These are phyloP conservation scores for Tortricodes alternella DNA, from an alignment of 2,888 invertebrate species.

Conservation along the genomic window DNA sequence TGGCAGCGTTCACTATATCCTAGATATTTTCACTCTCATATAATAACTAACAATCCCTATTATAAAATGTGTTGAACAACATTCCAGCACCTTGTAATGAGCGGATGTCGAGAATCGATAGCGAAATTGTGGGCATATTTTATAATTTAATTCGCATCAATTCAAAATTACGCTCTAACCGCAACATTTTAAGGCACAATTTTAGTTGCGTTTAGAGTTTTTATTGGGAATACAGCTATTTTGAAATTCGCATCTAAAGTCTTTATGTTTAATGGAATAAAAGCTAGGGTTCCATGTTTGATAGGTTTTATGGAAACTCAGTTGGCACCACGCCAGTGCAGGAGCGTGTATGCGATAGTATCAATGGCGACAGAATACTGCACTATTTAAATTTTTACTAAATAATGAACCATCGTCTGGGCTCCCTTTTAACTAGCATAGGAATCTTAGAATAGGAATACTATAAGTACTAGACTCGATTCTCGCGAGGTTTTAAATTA, in stretches of 20 bases:
- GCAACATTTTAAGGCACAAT: conserved; percentile 44
- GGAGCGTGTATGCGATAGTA: conserved; percentile 68
- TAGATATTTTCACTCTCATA: conserved; percentile 54
- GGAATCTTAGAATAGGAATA: neutral
- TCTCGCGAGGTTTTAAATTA: neutral
- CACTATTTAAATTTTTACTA: conserved; percentile 57
- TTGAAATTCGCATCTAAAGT: conserved; percentile 58
- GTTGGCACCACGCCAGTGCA: conserved; percentile 63
- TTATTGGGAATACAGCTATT: conserved; percentile 51
- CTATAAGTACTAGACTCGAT: neutral
- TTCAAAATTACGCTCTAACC: conserved; percentile 42
- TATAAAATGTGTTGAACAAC: conserved; percentile 73
- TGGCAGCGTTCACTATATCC: conserved; percentile 36
- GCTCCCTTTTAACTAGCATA: neutral
- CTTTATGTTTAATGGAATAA: conserved; percentile 60
- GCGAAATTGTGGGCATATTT: conserved; percentile 74
- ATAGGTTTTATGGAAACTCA: conserved; percentile 36
- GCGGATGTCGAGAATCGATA: conserved; percentile 78
- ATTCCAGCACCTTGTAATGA: conserved; percentile 78
- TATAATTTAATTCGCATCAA: conserved; percentile 48
- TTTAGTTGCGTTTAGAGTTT: conserved; percentile 40
- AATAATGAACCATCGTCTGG: conserved; percentile 32
- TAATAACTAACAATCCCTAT: conserved; percentile 60
- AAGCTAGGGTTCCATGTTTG: conserved; percentile 60
- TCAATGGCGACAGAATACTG: conserved; percentile 57